phyloP scores from a whole-genome alignment of 2,113 vertebrate genomes.

The Callorhinus ursinus region DNA sequence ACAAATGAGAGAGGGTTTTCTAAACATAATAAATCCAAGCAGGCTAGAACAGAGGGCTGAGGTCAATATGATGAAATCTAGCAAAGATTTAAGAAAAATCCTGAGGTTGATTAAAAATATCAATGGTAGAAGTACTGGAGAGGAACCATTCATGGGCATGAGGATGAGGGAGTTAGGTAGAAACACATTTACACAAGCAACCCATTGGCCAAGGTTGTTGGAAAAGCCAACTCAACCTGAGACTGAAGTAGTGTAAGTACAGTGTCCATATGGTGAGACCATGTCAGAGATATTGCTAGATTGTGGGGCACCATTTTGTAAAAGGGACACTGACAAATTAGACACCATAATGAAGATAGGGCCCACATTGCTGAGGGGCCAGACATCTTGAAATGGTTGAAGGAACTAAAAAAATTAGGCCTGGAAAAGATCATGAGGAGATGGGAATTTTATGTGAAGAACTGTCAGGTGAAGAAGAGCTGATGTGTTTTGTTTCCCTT shows the following conservation, averaged over 20 bases:
- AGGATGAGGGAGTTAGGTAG: background rate
- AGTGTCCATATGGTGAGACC: background rate
- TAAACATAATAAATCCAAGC: background rate
- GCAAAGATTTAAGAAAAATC: background rate
- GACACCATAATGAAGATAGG: background rate
- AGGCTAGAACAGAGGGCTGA: background rate
- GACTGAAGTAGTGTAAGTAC: background rate
- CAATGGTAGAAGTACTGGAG: background rate
- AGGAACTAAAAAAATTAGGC: background rate
- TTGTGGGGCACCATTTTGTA: background rate
- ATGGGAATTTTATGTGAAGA: background rate
- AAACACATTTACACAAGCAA: background rate
- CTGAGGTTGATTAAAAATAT: background rate
- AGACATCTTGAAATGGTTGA: background rate
- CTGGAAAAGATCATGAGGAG: background rate
- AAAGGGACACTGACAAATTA: background rate
- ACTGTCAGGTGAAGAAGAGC: background rate
- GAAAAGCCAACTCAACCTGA: background rate
- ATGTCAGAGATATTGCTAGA: background rate
- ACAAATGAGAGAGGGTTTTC: background rate
- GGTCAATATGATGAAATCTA: background rate
- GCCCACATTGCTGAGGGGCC: background rate
- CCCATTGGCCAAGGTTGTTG: background rate
- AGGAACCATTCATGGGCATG: too few species aligned
- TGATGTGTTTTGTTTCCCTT: background rate